A percentile compares a stretch with the other conserved stretches of the same genome.
These are phyloP conservation scores for Seriola dumerili DNA, from an alignment of 2,113 vertebrate species.

Conservation along the genomic window DNA sequence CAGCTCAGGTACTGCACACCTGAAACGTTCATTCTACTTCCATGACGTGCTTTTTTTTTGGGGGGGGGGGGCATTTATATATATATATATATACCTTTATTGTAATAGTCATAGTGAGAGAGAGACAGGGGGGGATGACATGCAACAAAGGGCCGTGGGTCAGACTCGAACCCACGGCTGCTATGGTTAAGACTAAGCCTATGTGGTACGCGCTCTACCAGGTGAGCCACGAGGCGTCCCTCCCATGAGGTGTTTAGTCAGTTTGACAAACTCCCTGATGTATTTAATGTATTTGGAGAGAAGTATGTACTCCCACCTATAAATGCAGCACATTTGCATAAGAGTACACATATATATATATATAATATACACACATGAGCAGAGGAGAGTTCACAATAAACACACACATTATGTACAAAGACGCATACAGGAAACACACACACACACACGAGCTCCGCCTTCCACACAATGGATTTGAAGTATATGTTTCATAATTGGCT, in stretches of 20 bases:
- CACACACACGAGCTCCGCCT: background rate
- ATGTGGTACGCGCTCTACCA: too few relatives aligned
- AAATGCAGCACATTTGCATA: background rate
- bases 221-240: too few relatives aligned
- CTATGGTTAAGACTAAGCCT: too few relatives aligned
- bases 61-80: too few relatives aligned
- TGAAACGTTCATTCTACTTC: background rate
- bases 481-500: conserved; percentile 43
- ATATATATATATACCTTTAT: too few relatives aligned
- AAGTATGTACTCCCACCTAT: background rate
- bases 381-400: background rate
- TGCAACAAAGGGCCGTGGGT: too few relatives aligned
- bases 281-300: background rate
- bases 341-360: too few relatives aligned
- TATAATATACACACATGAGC: background rate
- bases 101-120: too few relatives aligned
- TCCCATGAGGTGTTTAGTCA: background rate
- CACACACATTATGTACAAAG: background rate
- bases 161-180: too few relatives aligned
- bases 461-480: conserved; percentile 21
- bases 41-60: background rate
- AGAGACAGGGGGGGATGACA: too few relatives aligned
- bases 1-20: conserved; percentile 90
- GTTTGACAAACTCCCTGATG: background rate
- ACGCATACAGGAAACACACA: background rate